Conservation (phyloP, 1,140 invertebrate species). For the Popillia japonica region DNA sequence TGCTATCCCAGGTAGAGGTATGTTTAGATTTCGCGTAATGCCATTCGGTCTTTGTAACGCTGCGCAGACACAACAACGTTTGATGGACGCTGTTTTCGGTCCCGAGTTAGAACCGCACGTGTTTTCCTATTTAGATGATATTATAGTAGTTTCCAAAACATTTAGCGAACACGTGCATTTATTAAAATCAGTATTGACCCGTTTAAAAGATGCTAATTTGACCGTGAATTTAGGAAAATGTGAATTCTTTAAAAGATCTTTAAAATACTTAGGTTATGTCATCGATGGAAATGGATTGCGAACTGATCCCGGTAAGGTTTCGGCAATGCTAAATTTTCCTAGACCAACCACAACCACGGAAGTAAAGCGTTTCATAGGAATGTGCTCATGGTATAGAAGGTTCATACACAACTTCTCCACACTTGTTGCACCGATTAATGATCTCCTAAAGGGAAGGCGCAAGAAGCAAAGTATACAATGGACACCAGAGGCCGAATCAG, state of each 20-base stretch:
- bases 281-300: constrained; percentile 54
- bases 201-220: not conserved
- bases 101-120: constrained; percentile 52
- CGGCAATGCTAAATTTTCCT: constrained; percentile 45
- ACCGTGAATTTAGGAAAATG: constrained; percentile 48
- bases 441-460: constrained; percentile 55
- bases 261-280: constrained; percentile 58
- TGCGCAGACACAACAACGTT: constrained; percentile 58
- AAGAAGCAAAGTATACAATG: constrained; percentile 41
- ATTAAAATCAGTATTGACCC: constrained; percentile 34
- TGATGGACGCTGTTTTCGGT: constrained; percentile 57
- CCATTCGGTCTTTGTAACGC: constrained; percentile 59
- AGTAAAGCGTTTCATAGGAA: constrained; percentile 24
- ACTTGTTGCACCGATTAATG: constrained; percentile 57
- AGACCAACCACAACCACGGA: constrained; percentile 35
- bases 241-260: constrained; percentile 51
- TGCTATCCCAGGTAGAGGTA: constrained; percentile 51
- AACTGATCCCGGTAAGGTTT: constrained; percentile 55
- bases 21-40: constrained; percentile 46
- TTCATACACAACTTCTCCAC: constrained; percentile 60
- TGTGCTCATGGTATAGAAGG: constrained; percentile 62
- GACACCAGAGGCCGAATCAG: constrained; percentile 38
- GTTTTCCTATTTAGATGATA: constrained; percentile 56
- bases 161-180: constrained; percentile 57
- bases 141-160: constrained; percentile 53